These are phyloP conservation scores for Tenthredo amoena DNA, from an alignment of 2,888 invertebrate species.

Conservation along the genomic window DNA sequence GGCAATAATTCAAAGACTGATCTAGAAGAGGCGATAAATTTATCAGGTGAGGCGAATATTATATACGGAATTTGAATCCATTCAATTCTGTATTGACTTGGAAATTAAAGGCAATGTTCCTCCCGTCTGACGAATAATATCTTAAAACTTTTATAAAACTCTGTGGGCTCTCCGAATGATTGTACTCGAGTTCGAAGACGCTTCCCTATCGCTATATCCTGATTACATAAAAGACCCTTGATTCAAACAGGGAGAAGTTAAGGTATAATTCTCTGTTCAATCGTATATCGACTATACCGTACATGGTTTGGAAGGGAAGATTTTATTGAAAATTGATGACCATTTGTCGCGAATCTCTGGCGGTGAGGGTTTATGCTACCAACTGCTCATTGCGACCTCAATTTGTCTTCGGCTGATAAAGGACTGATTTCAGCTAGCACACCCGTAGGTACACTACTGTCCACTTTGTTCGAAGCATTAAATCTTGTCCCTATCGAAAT, in stretches of 20 bases:
- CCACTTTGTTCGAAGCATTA: slow-evolving; percentile 40
- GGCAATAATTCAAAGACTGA: not conserved
- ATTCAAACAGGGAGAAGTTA: not conserved
- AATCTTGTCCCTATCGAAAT: slow-evolving; percentile 30
- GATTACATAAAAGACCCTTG: not conserved
- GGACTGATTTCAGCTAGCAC: slow-evolving; percentile 23
- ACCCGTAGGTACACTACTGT: slow-evolving; percentile 32
- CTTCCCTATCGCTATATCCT: not conserved
- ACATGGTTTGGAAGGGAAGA: not conserved
- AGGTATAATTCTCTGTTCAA: not conserved
- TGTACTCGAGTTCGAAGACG: not conserved
- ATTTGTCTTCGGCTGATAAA: slow-evolving; percentile 38
- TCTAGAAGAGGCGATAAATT: slow-evolving; percentile 1
- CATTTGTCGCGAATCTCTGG: slow-evolving; percentile 6
- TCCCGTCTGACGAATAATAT: not conserved
- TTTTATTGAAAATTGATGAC: slow-evolving; percentile 31
- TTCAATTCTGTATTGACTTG: slow-evolving; percentile 42
- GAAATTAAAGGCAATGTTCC: slow-evolving; percentile 1
- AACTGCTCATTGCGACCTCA: slow-evolving; percentile 23
- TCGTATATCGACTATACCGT: not conserved
- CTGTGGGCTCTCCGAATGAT: not conserved
- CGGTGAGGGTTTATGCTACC: not conserved
- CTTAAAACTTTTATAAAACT: slow-evolving; percentile 4
- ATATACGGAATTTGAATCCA: slow-evolving; percentile 10
- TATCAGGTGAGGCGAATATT: slow-evolving; percentile 5